Conservation (phyloP, 2,113 vertebrate species). For the Dromaius novaehollandiae region DNA sequence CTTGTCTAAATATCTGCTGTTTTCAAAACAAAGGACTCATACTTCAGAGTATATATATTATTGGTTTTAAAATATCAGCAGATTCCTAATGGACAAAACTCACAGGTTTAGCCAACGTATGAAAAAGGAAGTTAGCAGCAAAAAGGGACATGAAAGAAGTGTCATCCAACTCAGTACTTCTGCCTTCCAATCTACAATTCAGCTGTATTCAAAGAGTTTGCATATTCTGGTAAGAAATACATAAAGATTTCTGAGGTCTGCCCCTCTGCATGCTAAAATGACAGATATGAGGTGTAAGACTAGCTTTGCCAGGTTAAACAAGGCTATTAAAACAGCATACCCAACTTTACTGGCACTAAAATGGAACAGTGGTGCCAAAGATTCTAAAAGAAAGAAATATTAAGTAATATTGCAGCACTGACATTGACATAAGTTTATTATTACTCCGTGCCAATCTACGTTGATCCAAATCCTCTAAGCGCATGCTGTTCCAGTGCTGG, state of each 20-base stretch:
- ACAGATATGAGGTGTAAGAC: constrained; percentile 66
- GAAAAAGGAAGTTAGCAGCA: not conserved
- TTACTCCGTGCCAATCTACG: constrained; percentile 61
- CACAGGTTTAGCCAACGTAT: not conserved
- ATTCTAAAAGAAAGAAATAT: constrained; percentile 70
- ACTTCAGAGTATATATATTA: not conserved
- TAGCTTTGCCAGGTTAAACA: constrained; percentile 67
- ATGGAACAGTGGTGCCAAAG: constrained; percentile 54
- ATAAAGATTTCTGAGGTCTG: constrained; percentile 56
- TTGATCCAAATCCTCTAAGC: constrained; percentile 65
- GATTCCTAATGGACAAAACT: not conserved
- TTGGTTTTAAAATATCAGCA: not conserved
- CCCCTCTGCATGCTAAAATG: constrained; percentile 42
- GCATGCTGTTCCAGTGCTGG: not conserved
- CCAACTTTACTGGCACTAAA: constrained; percentile 67
- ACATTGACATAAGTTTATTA: constrained; percentile 68
- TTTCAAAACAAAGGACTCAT: not conserved
- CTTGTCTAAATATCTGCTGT: constrained; percentile 14
- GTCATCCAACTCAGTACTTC: not conserved
- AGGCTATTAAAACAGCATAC: constrained; percentile 64
- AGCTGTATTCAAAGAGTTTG: not conserved
- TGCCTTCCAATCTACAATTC: not conserved
- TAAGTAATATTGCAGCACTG: constrained; percentile 66
- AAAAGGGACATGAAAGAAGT: not conserved
- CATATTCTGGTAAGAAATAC: not conserved